Evolutionary conservation across 2,113 vertebrate species (phyloP).

Genomic region (Tiliqua scincoides): DNA sequence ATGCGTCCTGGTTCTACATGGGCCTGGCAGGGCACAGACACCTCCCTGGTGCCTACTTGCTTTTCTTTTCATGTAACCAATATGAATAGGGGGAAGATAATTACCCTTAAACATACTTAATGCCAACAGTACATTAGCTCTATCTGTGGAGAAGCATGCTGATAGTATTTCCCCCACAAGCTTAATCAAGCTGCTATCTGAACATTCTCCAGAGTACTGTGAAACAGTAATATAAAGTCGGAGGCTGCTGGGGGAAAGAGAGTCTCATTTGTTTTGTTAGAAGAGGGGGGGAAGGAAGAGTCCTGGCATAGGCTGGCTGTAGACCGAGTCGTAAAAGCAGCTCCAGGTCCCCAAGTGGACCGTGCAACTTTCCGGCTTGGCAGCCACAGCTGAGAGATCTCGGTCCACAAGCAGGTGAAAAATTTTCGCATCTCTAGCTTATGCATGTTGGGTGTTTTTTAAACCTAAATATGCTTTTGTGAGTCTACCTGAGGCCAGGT

Average conservation of each 20-base stretch:
- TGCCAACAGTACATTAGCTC: conserved; percentile 72
- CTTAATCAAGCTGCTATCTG: conserved; percentile 71
- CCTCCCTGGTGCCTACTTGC: too few species aligned
- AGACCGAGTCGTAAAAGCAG: conserved; percentile 46
- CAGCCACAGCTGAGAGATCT: too few species aligned
- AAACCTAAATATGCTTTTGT: background rate
- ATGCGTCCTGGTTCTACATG: background rate
- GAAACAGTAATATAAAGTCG: conserved; percentile 69
- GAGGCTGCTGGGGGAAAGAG: conserved; percentile 51
- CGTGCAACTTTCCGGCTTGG: background rate
- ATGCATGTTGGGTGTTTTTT: too few species aligned
- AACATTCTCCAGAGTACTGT: conserved; percentile 74
- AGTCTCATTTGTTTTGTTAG: conserved; percentile 40
- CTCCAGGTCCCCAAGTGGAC: too few species aligned
- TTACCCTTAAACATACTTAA: conserved; percentile 77
- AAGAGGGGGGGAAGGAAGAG: background rate
- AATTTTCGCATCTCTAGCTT: background rate
- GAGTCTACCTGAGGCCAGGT: background rate
- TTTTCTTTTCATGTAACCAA: conserved; percentile 63
- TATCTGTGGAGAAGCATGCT: conserved; percentile 70
- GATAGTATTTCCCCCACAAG: conserved; percentile 72
- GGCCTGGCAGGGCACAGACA: background rate
- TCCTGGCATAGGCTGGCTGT: conserved; percentile 12
- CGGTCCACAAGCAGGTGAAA: background rate
- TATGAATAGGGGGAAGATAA: conserved; percentile 73